These are phyloP conservation scores for Cephus rjabovi DNA, from an alignment of 2,888 invertebrate species.

Conservation along the genomic window DNA sequence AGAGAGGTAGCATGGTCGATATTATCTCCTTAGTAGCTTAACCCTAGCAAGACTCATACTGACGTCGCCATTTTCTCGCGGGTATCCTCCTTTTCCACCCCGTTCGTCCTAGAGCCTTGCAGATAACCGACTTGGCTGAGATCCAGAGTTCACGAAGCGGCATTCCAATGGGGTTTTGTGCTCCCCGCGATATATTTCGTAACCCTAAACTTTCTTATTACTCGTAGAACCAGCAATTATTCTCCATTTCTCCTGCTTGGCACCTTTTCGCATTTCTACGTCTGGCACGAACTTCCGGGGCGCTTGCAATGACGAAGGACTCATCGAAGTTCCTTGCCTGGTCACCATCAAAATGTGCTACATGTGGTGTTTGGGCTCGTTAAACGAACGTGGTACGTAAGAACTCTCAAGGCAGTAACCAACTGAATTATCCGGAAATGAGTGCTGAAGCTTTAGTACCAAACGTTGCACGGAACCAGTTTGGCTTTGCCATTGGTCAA, in stretches of 20 bases:
- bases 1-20: constrained; percentile 31
- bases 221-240: not conserved
- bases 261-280: not conserved
- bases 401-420: not conserved
- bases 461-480: not conserved
- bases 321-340: not conserved
- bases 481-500: not conserved
- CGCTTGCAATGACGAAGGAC: not conserved
- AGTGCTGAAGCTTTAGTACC: not conserved
- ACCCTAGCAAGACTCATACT: constrained; percentile 29
- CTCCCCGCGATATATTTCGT: constrained; percentile 16
- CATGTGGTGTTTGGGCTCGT: not conserved
- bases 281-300: not conserved
- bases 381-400: not conserved
- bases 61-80: constrained; percentile 17
- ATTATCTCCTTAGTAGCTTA: constrained; percentile 37
- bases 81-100: constrained; percentile 26
- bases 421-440: not conserved
- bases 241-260: constrained; percentile 4
- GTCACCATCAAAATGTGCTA: not conserved
- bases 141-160: constrained; percentile 45
- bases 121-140: constrained; percentile 46
- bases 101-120: constrained; percentile 18
- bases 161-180: constrained; percentile 36
- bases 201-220: constrained; percentile 7